These are phyloP conservation scores for Metopia argyrocephala DNA, from an alignment of 2,888 invertebrate genomes.

Conservation along the genomic window DNA sequence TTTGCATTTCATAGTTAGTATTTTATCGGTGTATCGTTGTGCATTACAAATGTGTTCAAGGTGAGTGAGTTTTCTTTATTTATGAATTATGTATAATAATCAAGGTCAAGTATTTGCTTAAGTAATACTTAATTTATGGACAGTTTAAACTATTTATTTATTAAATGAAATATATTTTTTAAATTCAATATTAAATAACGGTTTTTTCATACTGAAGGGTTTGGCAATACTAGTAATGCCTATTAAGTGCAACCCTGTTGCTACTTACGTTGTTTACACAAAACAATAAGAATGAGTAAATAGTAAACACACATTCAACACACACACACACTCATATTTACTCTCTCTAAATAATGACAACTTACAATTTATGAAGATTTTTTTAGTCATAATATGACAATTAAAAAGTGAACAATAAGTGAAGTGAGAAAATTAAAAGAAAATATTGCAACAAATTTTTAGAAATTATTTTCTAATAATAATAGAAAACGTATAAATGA, in stretches of 20 bases:
- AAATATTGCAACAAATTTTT: slow-evolving; percentile 28
- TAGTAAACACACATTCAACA: neutral
- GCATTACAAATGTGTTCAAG: slow-evolving; percentile 76
- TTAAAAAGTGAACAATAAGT: slow-evolving; percentile 50
- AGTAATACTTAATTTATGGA: too few species aligned
- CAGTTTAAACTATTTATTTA: too few species aligned
- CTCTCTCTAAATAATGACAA: slow-evolving; percentile 44
- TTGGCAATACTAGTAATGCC: neutral
- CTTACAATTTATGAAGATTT: slow-evolving; percentile 13
- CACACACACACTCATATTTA: neutral
- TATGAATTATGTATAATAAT: too few species aligned
- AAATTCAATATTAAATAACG: neutral
- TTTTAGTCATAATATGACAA: slow-evolving; percentile 57
- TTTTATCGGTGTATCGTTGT: slow-evolving; percentile 77
- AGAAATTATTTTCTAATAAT: slow-evolving; percentile 21
- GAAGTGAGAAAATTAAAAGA: slow-evolving; percentile 30
- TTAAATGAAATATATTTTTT: too few species aligned
- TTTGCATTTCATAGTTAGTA: slow-evolving; percentile 76
- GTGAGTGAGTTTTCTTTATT: too few species aligned
- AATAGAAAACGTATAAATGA: neutral
- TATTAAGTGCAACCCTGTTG: slow-evolving; percentile 30
- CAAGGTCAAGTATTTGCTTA: too few species aligned
- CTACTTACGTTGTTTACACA: neutral
- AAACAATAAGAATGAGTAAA: neutral
- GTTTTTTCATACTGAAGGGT: too few species aligned